phyloP scores from a whole-genome alignment of 2,797 vertebrate genomes.

The Ceryle rudis region DNA sequence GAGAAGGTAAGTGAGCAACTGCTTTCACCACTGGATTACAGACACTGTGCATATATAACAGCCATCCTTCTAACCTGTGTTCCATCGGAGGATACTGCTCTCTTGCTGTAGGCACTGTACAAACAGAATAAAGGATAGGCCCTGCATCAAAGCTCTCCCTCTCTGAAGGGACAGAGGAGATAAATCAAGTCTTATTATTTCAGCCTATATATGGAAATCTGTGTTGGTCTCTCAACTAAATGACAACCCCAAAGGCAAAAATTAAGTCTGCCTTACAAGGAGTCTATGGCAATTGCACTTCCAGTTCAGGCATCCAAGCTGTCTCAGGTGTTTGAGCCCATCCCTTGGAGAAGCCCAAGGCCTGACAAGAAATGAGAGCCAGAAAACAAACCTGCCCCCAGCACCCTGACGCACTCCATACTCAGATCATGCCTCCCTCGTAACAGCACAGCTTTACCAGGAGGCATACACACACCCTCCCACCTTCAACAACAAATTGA shows the following conservation, averaged over 20 bases:
- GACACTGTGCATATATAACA: background rate
- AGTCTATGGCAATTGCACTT: background rate
- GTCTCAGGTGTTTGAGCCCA: background rate
- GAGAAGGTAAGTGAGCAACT: constrained; percentile 22
- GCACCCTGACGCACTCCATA: background rate
- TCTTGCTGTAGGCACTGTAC: background rate
- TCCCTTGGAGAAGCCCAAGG: background rate
- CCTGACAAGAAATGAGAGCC: background rate
- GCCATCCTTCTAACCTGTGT: background rate
- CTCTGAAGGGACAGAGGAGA: background rate
- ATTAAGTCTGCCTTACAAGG: background rate
- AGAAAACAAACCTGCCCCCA: background rate
- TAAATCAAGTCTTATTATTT: background rate
- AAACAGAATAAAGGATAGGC: background rate
- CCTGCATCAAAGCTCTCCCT: background rate
- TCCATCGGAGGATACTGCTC: background rate
- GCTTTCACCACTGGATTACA: background rate
- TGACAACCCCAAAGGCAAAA: background rate
- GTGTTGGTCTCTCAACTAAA: background rate
- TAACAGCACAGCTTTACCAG: background rate
- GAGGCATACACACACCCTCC: background rate
- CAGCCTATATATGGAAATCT: background rate
- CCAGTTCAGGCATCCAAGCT: background rate
- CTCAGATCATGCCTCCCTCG: background rate
- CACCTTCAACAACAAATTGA: background rate